Evolutionary conservation across 2,113 vertebrate genomes (phyloP), one percentile per base, ranked within the genome.

Genomic region (Gobiocypris rarus): DNA sequence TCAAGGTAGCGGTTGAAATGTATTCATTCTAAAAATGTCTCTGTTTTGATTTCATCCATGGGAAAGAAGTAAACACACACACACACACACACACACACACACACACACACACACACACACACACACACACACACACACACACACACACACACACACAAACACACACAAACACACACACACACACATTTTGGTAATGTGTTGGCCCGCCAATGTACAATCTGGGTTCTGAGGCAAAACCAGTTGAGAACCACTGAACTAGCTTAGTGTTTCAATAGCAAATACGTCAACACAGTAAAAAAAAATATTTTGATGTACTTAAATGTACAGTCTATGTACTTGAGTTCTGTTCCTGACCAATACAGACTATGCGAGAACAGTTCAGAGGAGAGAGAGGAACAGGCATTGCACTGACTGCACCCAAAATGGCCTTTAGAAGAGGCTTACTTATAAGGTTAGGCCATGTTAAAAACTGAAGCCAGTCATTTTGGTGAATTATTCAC

Each of bases 381-480:
- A 19, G 28, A 22, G 14, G 65, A 75, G 34, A 70, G 34, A 75
- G 41, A 43, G 61, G 24, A 56, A 67, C 34, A 82, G 63, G 28
- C 26, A 56, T 7, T 43, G 22, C 31, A 59, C n/a, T 1, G 73
- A 52, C 75, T 48, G 59, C 75, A 85, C 54, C 19, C 73, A 5
- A 69, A 88, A 75, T 34, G 24, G 22, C 31, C 50, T 61, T 71
- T 61, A 19, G 13, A 65, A 54, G 24, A 56, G 22, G 19, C 34
- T 52, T 54, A 5, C 38, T 73, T 43, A n/a, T 61, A 80, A 71
- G 52, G 52, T 79, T 69, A 80, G 31, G 65, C 19, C 63, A 59
- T 17, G 10, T 26, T 69, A 48, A 85, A 85, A 80, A 52, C 65
- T 59, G 15, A 43, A 84, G 70, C 41, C 63, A 69, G 78, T 71